These are phyloP conservation scores for Drosophila melanogaster DNA, from an alignment of 1,140 invertebrate genomes.

Conservation along the genomic window Release_6_plus_ISO1_MT NT_037436.4:19196001-19196500, in stretches of 20 bases:
- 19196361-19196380: constrained; percentile 73
- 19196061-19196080: constrained; percentile 1
- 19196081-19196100: background rate
- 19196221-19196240: constrained; percentile 77
- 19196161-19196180: constrained; percentile 42
- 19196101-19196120: constrained; percentile 68
- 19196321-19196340: constrained; percentile 41
- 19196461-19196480: constrained; percentile 56
- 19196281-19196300: constrained; percentile 53
- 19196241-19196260: constrained; percentile 80
- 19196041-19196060: constrained; percentile 4
- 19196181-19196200: constrained; percentile 31
- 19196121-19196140: constrained; percentile 77
- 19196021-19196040: constrained; percentile 47
- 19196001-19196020: constrained; percentile 48
- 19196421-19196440: constrained; percentile 12
- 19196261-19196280: constrained; percentile 83
- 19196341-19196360: constrained; percentile 74
- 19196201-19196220: constrained; percentile 78
- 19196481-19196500: background rate
- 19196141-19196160: constrained; percentile 63
- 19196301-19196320: background rate
- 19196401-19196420: constrained; percentile 45
- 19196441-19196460: constrained; percentile 73
- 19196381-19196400: constrained; percentile 81